Percentiles rank a stretch among this genome's conserved stretches.
Conservation (phyloP, 2,888 invertebrate species). For the Lampropteryx suffumata region DNA sequence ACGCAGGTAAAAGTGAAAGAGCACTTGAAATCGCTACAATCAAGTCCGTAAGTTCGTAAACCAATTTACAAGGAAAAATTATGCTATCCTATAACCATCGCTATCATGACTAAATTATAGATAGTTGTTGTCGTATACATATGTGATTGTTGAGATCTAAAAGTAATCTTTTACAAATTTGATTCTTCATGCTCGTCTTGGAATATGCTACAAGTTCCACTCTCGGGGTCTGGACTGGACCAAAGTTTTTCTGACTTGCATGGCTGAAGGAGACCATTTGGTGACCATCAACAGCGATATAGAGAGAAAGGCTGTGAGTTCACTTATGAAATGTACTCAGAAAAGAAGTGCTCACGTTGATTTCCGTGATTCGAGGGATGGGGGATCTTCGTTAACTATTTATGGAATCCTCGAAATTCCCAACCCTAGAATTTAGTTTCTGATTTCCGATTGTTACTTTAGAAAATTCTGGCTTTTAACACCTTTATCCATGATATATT, state of each 20-base stretch:
- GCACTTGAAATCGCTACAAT: too few relatives aligned
- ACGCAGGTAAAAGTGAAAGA: not conserved
- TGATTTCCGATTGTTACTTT: too few relatives aligned
- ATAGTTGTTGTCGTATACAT: too few relatives aligned
- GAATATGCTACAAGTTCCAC: not conserved
- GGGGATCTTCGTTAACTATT: not conserved
- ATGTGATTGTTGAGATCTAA: too few relatives aligned
- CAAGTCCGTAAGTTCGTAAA: too few relatives aligned
- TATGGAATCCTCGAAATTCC: not conserved
- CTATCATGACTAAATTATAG: too few relatives aligned
- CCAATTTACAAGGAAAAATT: too few relatives aligned
- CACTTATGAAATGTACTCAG: not conserved
- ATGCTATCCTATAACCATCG: too few relatives aligned
- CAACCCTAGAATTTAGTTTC: too few relatives aligned
- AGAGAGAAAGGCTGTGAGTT: not conserved
- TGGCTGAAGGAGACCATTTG: not conserved
- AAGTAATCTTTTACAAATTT: not conserved
- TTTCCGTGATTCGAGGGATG: not conserved
- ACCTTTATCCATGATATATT: too few relatives aligned
- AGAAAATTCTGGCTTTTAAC: too few relatives aligned
- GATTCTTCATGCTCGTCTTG: not conserved
- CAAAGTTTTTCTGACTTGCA: not conserved
- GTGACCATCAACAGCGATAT: not conserved
- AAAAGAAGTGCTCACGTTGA: not conserved
- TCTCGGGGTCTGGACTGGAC: not conserved